Percentiles rank a stretch among this genome's conserved stretches.
Conservation (phyloP, 2,797 vertebrate species). For the Tolypeutes matacus region DNA sequence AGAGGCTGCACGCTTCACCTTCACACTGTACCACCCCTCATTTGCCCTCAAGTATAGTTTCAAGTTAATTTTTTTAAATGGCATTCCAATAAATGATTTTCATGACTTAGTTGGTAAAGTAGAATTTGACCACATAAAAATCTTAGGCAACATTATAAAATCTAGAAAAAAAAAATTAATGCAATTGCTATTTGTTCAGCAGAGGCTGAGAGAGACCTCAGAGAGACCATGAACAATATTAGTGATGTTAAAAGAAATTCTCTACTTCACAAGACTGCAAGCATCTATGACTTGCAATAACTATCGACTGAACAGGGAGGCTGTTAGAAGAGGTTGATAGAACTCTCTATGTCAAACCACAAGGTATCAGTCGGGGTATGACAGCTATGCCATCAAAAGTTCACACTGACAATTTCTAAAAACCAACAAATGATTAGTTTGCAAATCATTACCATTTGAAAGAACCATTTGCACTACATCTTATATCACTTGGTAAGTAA, state of each 20-base stretch:
- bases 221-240: constrained; percentile 51
- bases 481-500: constrained; percentile 15
- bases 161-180: not conserved
- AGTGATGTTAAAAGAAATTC: constrained; percentile 55
- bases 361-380: not conserved
- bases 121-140: constrained; percentile 61
- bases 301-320: not conserved
- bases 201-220: constrained; percentile 43
- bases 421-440: not conserved
- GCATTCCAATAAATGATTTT: constrained; percentile 54
- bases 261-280: constrained; percentile 26
- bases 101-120: constrained; percentile 58
- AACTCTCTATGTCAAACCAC: not conserved
- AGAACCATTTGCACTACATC: not conserved
- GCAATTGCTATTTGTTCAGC: constrained; percentile 62
- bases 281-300: not conserved
- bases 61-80: constrained; percentile 59
- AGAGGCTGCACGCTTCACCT: not conserved
- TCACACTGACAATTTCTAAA: not conserved
- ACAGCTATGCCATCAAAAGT: not conserved
- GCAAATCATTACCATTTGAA: constrained; percentile 26
- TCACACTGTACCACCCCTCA: not conserved
- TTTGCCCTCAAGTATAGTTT: not conserved
- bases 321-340: not conserved
- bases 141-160: constrained; percentile 60